A percentile compares a stretch with the other conserved stretches of the same genome.
phyloP scores from a whole-genome alignment of 30 jellyfish, hydroid and myxozoan species.

The Aurelia coerulea region DNA sequence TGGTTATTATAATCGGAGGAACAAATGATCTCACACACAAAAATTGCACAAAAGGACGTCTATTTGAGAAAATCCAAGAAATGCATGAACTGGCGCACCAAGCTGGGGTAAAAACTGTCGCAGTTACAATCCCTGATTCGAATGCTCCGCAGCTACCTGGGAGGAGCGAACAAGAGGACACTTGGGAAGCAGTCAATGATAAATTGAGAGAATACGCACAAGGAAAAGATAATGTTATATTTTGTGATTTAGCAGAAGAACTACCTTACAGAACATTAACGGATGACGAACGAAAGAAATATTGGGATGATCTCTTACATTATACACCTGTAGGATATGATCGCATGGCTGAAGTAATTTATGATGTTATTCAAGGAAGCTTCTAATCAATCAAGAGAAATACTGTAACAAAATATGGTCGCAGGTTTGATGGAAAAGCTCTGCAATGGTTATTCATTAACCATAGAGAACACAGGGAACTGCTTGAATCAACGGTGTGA shows the following conservation, averaged over 20 bases:
- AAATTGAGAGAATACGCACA: conserved; percentile 43
- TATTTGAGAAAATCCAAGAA: conserved; percentile 25
- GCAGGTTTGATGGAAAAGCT: too few relatives aligned
- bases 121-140: conserved; percentile 84
- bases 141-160: conserved; percentile 47
- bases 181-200: conserved; percentile 62
- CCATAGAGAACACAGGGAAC: too few relatives aligned
- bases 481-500: too few relatives aligned
- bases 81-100: conserved; percentile 72
- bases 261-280: conserved; percentile 72
- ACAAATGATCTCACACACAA: conserved; percentile 79
- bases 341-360: conserved; percentile 86
- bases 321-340: conserved; percentile 85
- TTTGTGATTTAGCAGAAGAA: conserved; percentile 86
- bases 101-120: conserved; percentile 58
- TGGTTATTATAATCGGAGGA: conserved; percentile 92
- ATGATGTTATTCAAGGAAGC: conserved; percentile 76
- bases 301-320: conserved; percentile 94
- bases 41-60: conserved; percentile 15
- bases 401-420: too few relatives aligned
- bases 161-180: conserved; percentile 27
- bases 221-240: conserved; percentile 56
- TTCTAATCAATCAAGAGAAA: not conserved
- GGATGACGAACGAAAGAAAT: conserved; percentile 60
- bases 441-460: too few relatives aligned